Evolutionary conservation across 1,140 invertebrate genomes (phyloP).

Genomic region (Mamestra configurata): DNA sequence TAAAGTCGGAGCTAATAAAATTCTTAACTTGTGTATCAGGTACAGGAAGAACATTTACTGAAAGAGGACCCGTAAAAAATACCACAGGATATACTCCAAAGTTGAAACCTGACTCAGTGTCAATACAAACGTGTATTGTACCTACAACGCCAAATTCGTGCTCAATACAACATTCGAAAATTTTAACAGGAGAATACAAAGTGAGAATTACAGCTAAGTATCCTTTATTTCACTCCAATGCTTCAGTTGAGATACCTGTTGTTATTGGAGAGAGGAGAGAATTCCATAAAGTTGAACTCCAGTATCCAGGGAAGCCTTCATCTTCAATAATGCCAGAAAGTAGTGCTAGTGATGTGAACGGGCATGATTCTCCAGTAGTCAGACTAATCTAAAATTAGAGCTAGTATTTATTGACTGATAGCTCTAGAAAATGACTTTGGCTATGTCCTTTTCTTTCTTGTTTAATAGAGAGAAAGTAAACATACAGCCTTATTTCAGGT

Average conservation of each 20-base stretch:
- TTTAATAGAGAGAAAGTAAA: too few species aligned
- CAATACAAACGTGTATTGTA: not conserved
- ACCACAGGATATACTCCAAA: not conserved
- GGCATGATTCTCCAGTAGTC: too few species aligned
- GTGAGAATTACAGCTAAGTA: conserved; percentile 3
- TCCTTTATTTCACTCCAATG: conserved; percentile 27
- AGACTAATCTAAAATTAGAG: too few species aligned
- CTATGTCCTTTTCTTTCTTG: too few species aligned
- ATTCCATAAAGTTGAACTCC: too few species aligned
- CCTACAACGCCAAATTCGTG: conserved; percentile 1
- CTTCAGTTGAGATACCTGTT: conserved; percentile 8
- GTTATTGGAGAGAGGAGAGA: conserved; percentile 28
- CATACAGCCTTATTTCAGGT: too few species aligned
- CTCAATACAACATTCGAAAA: conserved; percentile 30
- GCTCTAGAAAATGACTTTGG: too few species aligned
- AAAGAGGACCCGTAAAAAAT: too few species aligned
- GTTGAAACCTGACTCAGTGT: not conserved
- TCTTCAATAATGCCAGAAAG: too few species aligned
- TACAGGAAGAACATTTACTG: not conserved
- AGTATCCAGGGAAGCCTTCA: too few species aligned
- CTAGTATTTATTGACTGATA: too few species aligned
- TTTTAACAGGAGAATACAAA: conserved; percentile 27
- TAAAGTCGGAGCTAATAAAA: conserved; percentile 24
- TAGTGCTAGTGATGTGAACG: too few species aligned
- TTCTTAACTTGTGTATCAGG: not conserved